Base-by-base conservation (phyloP, 1,140 invertebrate species). In the Forficula auricularia region DNA sequence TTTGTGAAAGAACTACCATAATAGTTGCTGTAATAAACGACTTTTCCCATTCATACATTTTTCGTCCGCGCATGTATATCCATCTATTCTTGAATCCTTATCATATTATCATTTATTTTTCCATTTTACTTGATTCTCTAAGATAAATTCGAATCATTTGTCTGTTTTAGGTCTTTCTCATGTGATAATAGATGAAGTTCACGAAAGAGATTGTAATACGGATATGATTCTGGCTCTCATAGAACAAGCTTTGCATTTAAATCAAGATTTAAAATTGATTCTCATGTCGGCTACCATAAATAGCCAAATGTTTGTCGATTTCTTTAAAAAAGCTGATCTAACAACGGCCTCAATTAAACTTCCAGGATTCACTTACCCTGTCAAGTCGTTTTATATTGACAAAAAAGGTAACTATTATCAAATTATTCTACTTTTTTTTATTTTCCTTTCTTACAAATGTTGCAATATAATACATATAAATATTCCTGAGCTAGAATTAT, bases 221-320 rank as follows among this genome's bases (percentile, higher is more conserved):
- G 76, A 79, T 48, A 62, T 79, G 43, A 48, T 78, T 9, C 50
- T 77, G 45, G 59, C 64, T 10, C 51, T 77, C 19, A 46, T 78
- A 14, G 70, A 66, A 46, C 56, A 59, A 19, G 58, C 68, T 0
- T 47, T 75, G 33, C 27, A 54, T 3, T 42, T 44, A 2, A 69
- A 76, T 55, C 50, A 60, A 15, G 50, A 64, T 42, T 59, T 73
- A 34, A 59, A 75, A 66, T 63, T 91, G 1, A 72, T 91, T 27
- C 56, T 91, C 1, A 90, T 90, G 84, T 90, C 85, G 20, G 87
- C 87, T 0, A 90, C 86, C 8, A 71, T 91, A 49, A 75, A 89
- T 55, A 62, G 71, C 27, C 59, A 73, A 19, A 61, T 75, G 34
- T 85, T 90, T 57, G 65, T 75, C 20, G 53, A 72, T 8, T 94